Evolutionary conservation across 2,113 vertebrate genomes (phyloP).

Genomic region (Phrynosoma platyrhinos): DNA sequence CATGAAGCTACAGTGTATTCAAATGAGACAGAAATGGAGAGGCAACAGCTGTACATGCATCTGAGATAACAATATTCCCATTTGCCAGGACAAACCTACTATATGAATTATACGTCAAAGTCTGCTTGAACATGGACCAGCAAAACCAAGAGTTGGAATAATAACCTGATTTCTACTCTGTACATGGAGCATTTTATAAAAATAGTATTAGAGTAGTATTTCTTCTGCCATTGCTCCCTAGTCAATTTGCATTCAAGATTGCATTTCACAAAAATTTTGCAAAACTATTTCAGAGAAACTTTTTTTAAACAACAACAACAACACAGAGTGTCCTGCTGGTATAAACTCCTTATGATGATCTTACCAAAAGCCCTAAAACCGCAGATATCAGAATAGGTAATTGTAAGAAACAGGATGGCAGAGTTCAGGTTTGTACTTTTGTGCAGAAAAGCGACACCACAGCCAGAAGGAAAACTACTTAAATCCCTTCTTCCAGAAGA

Average conservation of each 20-base stretch:
- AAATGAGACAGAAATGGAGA: constrained; percentile 61
- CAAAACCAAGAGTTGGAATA: constrained; percentile 65
- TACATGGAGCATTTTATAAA: constrained; percentile 55
- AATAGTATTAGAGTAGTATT: constrained; percentile 61
- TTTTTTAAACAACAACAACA: too few relatives aligned
- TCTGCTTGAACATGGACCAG: constrained; percentile 66
- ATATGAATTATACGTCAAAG: constrained; percentile 74
- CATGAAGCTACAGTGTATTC: constrained; percentile 72
- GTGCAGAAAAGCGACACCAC: neutral
- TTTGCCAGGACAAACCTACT: constrained; percentile 67
- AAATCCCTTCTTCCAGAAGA: neutral
- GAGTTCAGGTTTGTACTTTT: neutral
- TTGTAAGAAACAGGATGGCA: neutral
- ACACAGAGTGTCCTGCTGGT: neutral
- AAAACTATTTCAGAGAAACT: constrained; percentile 35
- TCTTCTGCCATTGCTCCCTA: constrained; percentile 69
- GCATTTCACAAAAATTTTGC: constrained; percentile 51
- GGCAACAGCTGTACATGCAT: constrained; percentile 47
- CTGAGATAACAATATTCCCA: too few relatives aligned
- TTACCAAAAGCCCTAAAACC: neutral
- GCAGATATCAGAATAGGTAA: neutral
- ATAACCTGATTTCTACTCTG: constrained; percentile 71
- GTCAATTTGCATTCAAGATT: constrained; percentile 64
- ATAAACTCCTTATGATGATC: neutral
- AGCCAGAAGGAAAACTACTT: neutral